These are phyloP conservation scores for Platerodrilus igneus DNA, from an alignment of 2,888 invertebrate genomes.

Conservation along the genomic window DNA sequence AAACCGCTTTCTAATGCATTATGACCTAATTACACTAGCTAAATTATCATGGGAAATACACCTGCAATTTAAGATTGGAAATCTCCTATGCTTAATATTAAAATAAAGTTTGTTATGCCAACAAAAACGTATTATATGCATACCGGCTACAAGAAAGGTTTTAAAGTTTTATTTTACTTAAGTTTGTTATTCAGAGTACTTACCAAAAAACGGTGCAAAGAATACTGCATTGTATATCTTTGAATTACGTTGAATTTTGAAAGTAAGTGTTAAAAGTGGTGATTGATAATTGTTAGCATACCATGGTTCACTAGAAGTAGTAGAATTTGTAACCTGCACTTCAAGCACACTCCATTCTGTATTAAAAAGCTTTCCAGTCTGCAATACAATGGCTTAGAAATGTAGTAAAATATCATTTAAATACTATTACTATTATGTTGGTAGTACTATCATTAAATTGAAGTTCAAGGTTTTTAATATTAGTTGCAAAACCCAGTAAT, in stretches of 20 bases:
- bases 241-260: slow-evolving; percentile 36
- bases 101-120: no score
- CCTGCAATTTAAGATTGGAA: no score
- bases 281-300: slow-evolving; percentile 2
- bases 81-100: no score
- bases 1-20: no score
- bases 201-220: slow-evolving; percentile 41
- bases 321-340: slow-evolving; percentile 11
- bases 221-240: slow-evolving; percentile 36
- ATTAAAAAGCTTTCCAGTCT: slow-evolving; percentile 13
- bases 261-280: slow-evolving; percentile 32
- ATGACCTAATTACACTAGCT: no score
- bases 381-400: slow-evolving; percentile 2
- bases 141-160: no score
- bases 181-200: no score
- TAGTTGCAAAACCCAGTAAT: slow-evolving; percentile 42
- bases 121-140: no score
- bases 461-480: slow-evolving; percentile 33
- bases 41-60: no score
- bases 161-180: no score
- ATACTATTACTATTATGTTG: slow-evolving; percentile 1
- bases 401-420: background rate
- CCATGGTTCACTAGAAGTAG: background rate
- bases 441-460: slow-evolving; percentile 31
- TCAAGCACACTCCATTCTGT: slow-evolving; percentile 25